Conservation (phyloP, 2,797 vertebrate species). For the Mastacembelus armatus region DNA sequence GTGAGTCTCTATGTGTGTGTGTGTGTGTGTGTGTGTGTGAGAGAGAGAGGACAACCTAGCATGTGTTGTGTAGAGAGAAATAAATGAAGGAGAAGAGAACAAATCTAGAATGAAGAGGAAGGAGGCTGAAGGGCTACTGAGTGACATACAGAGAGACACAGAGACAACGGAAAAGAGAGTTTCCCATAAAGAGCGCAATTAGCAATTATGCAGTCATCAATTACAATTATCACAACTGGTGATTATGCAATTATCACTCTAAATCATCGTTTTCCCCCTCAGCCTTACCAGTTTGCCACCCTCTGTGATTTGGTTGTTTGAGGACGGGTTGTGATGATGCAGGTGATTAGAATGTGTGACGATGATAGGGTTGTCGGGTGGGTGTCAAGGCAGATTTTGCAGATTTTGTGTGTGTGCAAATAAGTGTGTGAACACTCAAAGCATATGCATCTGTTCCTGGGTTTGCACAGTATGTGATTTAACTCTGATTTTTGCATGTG, state of each 20-base stretch:
- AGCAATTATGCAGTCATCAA: conserved; percentile 85
- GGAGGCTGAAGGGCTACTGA: conserved; percentile 53
- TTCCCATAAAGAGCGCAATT: conserved; percentile 82
- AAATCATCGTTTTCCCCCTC: conserved; percentile 79
- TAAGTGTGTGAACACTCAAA: conserved; percentile 24
- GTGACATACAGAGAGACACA: conserved; percentile 48
- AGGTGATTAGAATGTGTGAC: conserved; percentile 75
- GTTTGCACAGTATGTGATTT: conserved; percentile 5
- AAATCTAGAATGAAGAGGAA: conserved; percentile 42
- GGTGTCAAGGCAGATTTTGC: conserved; percentile 31
- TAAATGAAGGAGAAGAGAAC: conserved; percentile 57
- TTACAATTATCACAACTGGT: conserved; percentile 86
- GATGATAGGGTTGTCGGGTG: conserved; percentile 44
- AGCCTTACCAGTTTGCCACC: conserved; percentile 76
- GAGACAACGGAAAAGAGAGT: conserved; percentile 72
- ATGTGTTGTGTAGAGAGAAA: conserved; percentile 49
- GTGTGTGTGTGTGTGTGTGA: conserved; percentile 9
- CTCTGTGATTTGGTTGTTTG: conserved; percentile 73
- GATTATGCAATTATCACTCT: conserved; percentile 87
- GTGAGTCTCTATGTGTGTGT: conserved; percentile 48
- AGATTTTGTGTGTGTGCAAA: conserved; percentile 27
- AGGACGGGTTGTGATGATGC: conserved; percentile 68
- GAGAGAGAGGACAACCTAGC: conserved; percentile 33
- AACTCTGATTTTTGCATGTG: neutral
- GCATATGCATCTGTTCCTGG: conserved; percentile 34